Evolutionary conservation across 2,888 invertebrate genomes (phyloP), one percentile per base, ranked within the genome.

Genomic region (Elaeidobius kamerunicus): DNA sequence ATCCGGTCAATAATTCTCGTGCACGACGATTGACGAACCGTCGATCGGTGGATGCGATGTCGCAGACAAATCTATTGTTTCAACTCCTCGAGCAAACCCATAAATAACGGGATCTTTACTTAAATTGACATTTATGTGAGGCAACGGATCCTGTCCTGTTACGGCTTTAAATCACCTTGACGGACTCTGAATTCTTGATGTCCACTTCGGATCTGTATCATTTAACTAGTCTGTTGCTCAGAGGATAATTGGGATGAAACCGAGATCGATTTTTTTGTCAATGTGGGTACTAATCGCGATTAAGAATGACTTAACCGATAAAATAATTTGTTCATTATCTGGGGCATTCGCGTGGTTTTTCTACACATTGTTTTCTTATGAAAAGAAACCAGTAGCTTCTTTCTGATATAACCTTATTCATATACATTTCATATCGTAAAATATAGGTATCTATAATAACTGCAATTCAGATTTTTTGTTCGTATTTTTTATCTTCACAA

Each of bases 61-160:
- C 66, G 60, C 62, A 61, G 67, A 70, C 71, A 72, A 71, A 72
- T 72, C 70, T 72, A 72, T 72, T 72, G 70, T 71, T 71, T 67
- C 66, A 61, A 68, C 63, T 64, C 60, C 63, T 63, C 57, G 62
- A 67, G 63, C 67, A 63, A 63, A 67, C 65, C 67, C 55, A 70
- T 71, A 71, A 71, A 72, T 70, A 69, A 71, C 67, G 55, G 53
- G 61, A 63, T 64, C 63, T 67, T 65, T 65, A 70, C 69, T 70
- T 68, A 69, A 69, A 69, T 69, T 69, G 69, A 68, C 69, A 60
- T 64, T 60, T 60, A 62, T 63, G 66, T 63, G 64, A 63, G 61
- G 61, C 52, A 52, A 43, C 61, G 57, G 55, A 61, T 61, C 20
- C 52, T 28, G 16, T 32, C 45, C 30, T 42, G 55, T 55, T 46